phyloP scores from a whole-genome alignment of 35 echinoderm and acorn worm species.

The Ophiothrix spiculata region DNA sequence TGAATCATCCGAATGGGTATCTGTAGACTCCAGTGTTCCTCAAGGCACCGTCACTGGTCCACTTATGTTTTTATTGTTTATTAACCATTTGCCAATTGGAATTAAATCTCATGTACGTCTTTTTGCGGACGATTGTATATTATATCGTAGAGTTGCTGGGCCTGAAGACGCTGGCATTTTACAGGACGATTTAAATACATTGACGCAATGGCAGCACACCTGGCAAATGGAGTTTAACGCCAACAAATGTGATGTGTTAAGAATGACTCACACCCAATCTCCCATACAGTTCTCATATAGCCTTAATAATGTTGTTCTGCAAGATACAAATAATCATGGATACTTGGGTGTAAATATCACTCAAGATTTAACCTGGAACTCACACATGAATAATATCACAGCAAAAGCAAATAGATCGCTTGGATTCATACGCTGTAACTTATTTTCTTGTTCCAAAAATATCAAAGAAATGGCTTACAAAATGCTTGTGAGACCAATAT shows the following conservation, averaged over 20 bases:
- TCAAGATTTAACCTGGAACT: slow-evolving; percentile 28
- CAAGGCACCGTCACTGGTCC: slow-evolving; percentile 21
- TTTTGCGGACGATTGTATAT: slow-evolving; percentile 44
- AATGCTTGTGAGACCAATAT: slow-evolving; percentile 29
- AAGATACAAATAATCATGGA: background rate
- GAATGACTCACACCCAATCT: slow-evolving; percentile 6
- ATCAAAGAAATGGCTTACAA: slow-evolving; percentile 47
- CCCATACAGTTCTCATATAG: background rate
- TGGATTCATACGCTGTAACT: slow-evolving; percentile 26
- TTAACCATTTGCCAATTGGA: slow-evolving; percentile 3
- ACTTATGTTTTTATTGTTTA: slow-evolving; percentile 8
- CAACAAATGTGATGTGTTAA: slow-evolving; percentile 26
- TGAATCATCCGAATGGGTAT: background rate
- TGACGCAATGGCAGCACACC: slow-evolving; percentile 22
- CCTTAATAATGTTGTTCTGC: background rate
- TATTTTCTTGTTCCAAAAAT: background rate
- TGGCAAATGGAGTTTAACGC: slow-evolving; percentile 53
- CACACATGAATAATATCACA: slow-evolving; percentile 30
- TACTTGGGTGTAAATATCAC: slow-evolving; percentile 48
- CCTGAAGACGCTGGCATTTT: background rate
- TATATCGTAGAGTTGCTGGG: background rate
- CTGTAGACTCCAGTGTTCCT: background rate
- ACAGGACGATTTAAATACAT: slow-evolving; percentile 41
- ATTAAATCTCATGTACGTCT: slow-evolving; percentile 25
- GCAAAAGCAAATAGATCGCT: slow-evolving; percentile 40